Evolutionary conservation across 2,797 vertebrate species (phyloP), one percentile per base, ranked within the genome.

Genomic region (Megaceryle alcyon): DNA sequence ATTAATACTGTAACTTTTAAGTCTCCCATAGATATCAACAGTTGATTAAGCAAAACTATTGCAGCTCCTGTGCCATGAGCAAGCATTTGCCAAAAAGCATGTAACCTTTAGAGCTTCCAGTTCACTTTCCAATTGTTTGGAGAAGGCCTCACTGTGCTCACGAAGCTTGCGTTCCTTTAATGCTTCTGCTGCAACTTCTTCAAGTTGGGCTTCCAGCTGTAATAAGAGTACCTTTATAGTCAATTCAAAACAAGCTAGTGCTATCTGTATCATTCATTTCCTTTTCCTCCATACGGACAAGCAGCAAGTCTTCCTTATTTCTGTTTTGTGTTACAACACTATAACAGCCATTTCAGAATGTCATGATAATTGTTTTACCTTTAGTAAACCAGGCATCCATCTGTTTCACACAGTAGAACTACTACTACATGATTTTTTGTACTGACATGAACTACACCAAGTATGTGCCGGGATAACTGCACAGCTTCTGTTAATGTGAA

Each of bases 101-200:
- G 28, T 97, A 94, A 99, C 99, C 99, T 99, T 99, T 60, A 99
- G 97, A 43, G 98, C 97, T 97, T 99, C 98, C 41, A 99, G 98
- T 98, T 99, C 99, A 15, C 97, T 95, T 97, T 99, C 99, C 97
- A 99, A 97, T 93, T 99, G 99, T 95, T 99, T 99, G 97, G 98
- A 99, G 97, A 99, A 99, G 84, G 93, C 98, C 90, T 99, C 99
- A 3, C 99, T 99, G 98, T 99, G 99, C 86, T 99, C 99, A 14
- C 99, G 98, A 76, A 99, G 98, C 97, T 99, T 99, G 90, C 98
- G 98, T 94, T 99, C 99, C 96, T 99, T 99, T 6, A 98, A 99
- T 29, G 99, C 99, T 96, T 99, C 99, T 0, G 99, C 99, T 46
- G 97, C 89, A 0, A 98, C 97, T 22, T 99, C 99, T 73, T 99